Base-by-base conservation (phyloP, 2,113 vertebrate genomes). In the Elephas maximus region DNA sequence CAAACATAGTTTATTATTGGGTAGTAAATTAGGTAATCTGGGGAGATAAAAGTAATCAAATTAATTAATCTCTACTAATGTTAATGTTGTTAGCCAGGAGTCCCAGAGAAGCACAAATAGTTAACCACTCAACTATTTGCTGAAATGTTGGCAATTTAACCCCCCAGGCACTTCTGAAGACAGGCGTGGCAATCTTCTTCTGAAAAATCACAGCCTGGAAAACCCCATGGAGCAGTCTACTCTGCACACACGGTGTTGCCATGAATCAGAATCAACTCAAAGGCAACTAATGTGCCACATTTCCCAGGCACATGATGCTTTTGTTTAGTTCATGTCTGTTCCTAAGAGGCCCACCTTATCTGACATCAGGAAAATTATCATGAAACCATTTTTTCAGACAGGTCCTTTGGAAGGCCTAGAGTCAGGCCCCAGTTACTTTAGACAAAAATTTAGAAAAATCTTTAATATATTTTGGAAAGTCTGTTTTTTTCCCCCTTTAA, bases 401-500 rank as follows among this genome's bases (percentile, higher is more conserved):
- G 28, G 8, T 65, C 48, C 77, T 95, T 96, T 62, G 90, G 24
- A 73, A 97, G 90, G 45, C 84, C 10, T 48, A 76, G 65, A 85
- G 78, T 91, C 30, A 67, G 94, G 23, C 5, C n/a, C 14, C 20
- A 17, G 20, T 76, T 91, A 83, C 21, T 96, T 82, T 83, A 88
- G 76, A 69, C 53, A 88, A 71, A 18, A 5, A 71, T 71, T 71
- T 71, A 71, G 67, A 17, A 1, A 71, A 44, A 57, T 37, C 77
- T 84, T 90, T 69, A 87, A 88, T 93, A 71, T 4, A 60, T 80
- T 91, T 30, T 94, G 65, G 51, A 94, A 94, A 85, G 23, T 80
- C 12, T 69, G 5, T 0, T 15, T 77, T 44, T 14, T 30, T 28
- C 48, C 18, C 8, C 6, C 28, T 81, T 96, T 48, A 74, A 33